phyloP scores from a whole-genome alignment of 2,888 invertebrate genomes.

The Cylloceria caligata region DNA sequence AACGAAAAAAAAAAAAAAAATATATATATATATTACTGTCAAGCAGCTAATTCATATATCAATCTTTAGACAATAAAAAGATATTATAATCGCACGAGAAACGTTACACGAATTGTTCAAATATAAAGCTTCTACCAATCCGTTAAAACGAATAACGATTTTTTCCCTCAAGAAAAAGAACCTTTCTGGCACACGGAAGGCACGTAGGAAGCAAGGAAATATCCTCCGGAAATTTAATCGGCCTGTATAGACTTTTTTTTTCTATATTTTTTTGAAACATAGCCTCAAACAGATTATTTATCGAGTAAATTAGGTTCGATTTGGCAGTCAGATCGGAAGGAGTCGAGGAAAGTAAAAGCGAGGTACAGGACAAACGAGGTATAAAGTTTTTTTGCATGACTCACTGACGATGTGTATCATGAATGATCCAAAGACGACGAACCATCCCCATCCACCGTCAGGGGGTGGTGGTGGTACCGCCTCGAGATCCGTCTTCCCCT shows the following conservation, averaged over 20 bases:
- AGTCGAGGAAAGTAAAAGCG: not conserved
- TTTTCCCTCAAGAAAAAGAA: not conserved
- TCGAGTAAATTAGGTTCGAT: slow-evolving; percentile 12
- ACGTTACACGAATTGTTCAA: too few species aligned
- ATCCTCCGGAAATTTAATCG: not conserved
- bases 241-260: too few species aligned
- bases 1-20: not conserved
- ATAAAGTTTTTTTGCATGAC: slow-evolving; percentile 83
- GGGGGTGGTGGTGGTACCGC: slow-evolving; percentile 87
- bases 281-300: not conserved
- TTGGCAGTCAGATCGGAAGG: not conserved
- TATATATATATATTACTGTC: too few species aligned
- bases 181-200: not conserved
- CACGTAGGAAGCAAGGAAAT: not conserved
- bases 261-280: too few species aligned
- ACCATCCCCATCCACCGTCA: slow-evolving; percentile 98
- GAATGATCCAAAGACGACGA: slow-evolving; percentile 97
- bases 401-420: slow-evolving; percentile 97
- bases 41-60: not conserved
- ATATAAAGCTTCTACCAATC: not conserved
- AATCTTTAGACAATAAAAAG: not conserved
- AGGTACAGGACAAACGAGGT: not conserved
- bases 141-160: not conserved
- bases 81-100: too few species aligned
- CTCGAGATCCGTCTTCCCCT: slow-evolving; percentile 46